Evolutionary conservation across 2,888 invertebrate genomes (phyloP).

Genomic region (Dryomyza anilis): DNA sequence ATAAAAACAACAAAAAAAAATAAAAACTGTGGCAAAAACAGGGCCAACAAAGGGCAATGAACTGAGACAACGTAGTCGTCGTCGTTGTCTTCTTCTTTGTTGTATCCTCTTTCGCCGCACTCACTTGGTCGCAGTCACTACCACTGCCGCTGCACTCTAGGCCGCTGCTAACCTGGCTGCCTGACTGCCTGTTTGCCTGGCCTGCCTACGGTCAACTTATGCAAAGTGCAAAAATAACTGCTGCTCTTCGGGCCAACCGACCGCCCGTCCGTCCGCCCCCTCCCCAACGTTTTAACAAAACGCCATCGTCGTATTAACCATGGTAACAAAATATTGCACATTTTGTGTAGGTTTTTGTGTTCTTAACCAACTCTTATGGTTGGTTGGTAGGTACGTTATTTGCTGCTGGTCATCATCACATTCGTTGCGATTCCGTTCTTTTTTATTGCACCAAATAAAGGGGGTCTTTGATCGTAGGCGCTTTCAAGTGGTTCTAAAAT

Average conservation of each 20-base stretch:
- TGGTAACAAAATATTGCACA: too few relatives aligned
- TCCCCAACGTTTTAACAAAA: too few relatives aligned
- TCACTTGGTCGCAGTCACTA: neutral
- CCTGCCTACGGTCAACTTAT: neutral
- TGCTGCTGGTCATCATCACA: too few relatives aligned
- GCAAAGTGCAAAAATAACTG: neutral
- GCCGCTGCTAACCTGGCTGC: neutral
- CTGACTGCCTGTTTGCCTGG: neutral
- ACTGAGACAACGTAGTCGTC: conserved; percentile 36
- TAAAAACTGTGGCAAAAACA: conserved; percentile 35
- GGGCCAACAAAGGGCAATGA: conserved; percentile 42
- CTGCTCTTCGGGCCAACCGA: neutral
- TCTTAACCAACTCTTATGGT: too few relatives aligned
- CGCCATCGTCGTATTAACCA: too few relatives aligned
- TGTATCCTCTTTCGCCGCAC: neutral
- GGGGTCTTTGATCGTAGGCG: too few relatives aligned
- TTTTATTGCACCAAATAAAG: too few relatives aligned
- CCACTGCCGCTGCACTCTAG: neutral
- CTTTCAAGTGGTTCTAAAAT: too few relatives aligned
- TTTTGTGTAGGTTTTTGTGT: too few relatives aligned
- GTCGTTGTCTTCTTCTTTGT: neutral
- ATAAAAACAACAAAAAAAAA: conserved; percentile 10
- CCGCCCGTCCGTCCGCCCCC: too few relatives aligned
- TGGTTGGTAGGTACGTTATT: too few relatives aligned
- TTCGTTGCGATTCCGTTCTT: too few relatives aligned